Percentiles rank a stretch among this genome's conserved stretches.
Conservation (phyloP, 2,888 invertebrate species). For the Tachina fera region DNA sequence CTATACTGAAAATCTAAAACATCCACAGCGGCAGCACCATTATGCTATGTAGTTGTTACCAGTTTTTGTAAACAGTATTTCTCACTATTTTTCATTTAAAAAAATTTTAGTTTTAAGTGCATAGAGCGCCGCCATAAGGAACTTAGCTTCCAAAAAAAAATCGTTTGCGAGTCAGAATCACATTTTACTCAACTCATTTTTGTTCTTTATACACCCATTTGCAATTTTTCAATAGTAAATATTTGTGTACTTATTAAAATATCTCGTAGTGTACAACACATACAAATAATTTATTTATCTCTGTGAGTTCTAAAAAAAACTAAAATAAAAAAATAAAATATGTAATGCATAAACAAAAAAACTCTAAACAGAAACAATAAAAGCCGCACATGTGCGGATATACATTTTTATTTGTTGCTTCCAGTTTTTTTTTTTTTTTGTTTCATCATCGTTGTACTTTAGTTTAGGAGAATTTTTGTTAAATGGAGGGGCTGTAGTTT, state of each 20-base stretch:
- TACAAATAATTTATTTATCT: neutral
- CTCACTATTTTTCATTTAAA: too few relatives aligned
- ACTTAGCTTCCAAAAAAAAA: too few relatives aligned
- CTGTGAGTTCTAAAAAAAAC: neutral
- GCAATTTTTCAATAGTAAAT: neutral
- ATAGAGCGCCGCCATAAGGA: too few relatives aligned
- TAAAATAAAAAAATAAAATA: conserved; percentile 3
- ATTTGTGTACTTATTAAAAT: conserved; percentile 12
- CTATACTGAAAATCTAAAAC: too few relatives aligned
- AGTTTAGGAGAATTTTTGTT: conserved; percentile 49
- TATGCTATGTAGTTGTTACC: too few relatives aligned
- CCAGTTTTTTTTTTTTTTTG: conserved; percentile 37
- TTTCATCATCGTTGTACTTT: conserved; percentile 34
- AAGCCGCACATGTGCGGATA: conserved; percentile 72
- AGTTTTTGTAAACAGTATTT: too few relatives aligned
- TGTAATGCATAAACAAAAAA: conserved; percentile 56
- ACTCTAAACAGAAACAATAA: conserved; percentile 66
- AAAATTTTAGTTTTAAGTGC: too few relatives aligned
- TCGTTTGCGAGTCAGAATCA: too few relatives aligned
- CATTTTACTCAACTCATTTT: too few relatives aligned
- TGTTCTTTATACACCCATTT: neutral
- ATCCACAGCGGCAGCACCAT: too few relatives aligned
- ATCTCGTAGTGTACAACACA: neutral
- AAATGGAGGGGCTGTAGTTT: conserved; percentile 27
- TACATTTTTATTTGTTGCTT: conserved; percentile 60